Evolutionary conservation across 2,888 invertebrate species (phyloP), one percentile per base, ranked within the genome.

Genomic region (Drosophila seclusa): DNA sequence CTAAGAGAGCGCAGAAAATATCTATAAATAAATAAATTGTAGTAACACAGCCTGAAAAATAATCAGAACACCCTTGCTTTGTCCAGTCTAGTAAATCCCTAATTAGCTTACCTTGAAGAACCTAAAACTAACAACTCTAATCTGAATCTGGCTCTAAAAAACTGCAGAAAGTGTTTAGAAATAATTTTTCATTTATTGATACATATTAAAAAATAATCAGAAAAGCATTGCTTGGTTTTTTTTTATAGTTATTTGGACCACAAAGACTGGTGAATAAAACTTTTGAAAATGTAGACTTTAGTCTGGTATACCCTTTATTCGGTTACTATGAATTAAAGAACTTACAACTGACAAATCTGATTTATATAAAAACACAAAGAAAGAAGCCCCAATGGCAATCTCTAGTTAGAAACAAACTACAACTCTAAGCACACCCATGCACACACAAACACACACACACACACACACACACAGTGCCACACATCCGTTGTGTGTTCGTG

Each of bases 401-500:
- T 68, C 36, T 29, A 29, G 38, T n/a, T 27, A 29, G 4, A 18
- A 36, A 27, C 18, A 24, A 45, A 36, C 29, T 32, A 52, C 54
- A 68, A 59, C 49, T 42, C 55, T 68, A 10, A 6, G 34, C 67
- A 57, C 18, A 50, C 62, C 18, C 52, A 52, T 11, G 18, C 52
- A 59, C 16, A 29, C 40, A 34, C 11, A 53, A 29, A 61, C 32
- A 32, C 40, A 34, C 11, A 53, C 32, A 61, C 32, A 32, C 50
- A 45, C 27, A 61, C 13, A 42, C 27, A 40, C 13, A 38, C 6
- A 49, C 1, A 55, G 40, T 53, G 1, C 49, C 53, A 66, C 55
- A 64, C 63, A 69, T 67, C 64, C 58, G 66, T 58, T 75, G 76
- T 58, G 67, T 74, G 63, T 42, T 40, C 21, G 36, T 53, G 45